phyloP scores from a whole-genome alignment of 2,888 invertebrate genomes.

The Odontomyia ornata region DNA sequence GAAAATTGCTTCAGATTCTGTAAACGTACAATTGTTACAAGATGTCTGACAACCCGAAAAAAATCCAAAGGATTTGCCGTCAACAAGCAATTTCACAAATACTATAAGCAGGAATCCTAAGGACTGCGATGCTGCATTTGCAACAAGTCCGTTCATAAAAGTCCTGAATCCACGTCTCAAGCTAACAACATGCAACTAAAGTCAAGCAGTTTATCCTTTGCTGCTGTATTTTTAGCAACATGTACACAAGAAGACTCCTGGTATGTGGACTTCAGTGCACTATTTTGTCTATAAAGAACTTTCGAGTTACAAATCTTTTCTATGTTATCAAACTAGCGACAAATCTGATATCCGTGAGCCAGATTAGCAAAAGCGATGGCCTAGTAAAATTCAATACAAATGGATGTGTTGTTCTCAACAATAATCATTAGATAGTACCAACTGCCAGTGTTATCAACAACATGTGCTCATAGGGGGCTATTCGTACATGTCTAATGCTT shows the following conservation, averaged over 20 bases:
- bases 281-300: not conserved
- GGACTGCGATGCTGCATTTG: not conserved
- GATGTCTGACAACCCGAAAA: constrained; percentile 26
- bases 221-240: no score
- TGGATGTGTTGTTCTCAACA: constrained; percentile 42
- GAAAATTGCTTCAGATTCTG: constrained; percentile 45
- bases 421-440: constrained; percentile 45
- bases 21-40: constrained; percentile 48
- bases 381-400: constrained; percentile 51
- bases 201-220: no score
- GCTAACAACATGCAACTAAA: no score
- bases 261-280: not conserved
- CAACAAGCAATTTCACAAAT: not conserved
- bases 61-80: not conserved
- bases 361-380: constrained; percentile 50
- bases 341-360: constrained; percentile 31
- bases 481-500: constrained; percentile 17
- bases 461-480: constrained; percentile 37
- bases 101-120: not conserved
- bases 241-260: no score
- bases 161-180: no score
- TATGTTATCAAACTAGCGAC: not conserved
- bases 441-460: constrained; percentile 47
- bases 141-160: no score
- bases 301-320: not conserved